Evolutionary conservation across 2,797 vertebrate genomes (phyloP).

Genomic region (Caiman crocodilus): DNA sequence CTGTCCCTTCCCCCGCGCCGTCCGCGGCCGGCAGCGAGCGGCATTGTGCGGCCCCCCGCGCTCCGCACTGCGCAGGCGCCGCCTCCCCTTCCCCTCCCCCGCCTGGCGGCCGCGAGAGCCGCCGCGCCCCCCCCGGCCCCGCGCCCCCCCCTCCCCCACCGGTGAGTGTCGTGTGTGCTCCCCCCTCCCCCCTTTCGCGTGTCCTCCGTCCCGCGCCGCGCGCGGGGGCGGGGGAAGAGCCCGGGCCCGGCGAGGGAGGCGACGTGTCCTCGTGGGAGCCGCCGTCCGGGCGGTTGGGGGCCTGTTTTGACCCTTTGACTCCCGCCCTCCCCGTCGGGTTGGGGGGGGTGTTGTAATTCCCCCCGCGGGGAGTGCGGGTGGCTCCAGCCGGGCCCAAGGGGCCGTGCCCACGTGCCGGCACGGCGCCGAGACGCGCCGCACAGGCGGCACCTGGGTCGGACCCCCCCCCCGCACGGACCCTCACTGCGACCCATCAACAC

Average conservation of each 20-base stretch:
- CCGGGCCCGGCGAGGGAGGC: background rate
- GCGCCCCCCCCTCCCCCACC: background rate
- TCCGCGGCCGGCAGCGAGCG: constrained; percentile 60
- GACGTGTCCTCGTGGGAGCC: background rate
- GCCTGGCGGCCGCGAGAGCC: constrained; percentile 26
- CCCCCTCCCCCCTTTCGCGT: background rate
- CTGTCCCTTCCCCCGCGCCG: constrained; percentile 40
- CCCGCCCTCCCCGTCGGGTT: too few relatives aligned
- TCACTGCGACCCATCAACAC: background rate
- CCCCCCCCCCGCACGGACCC: rapidly evolving
- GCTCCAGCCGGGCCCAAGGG: too few relatives aligned
- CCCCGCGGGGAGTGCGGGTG: background rate
- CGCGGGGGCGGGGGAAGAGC: background rate
- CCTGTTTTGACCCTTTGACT: background rate
- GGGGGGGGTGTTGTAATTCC: background rate
- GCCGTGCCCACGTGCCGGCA: too few relatives aligned
- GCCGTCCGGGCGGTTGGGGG: too few relatives aligned
- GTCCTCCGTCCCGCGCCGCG: background rate
- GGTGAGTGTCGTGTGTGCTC: background rate
- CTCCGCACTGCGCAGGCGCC: constrained; percentile 51
- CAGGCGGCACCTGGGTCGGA: too few relatives aligned
- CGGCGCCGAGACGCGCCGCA: too few relatives aligned
- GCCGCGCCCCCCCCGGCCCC: background rate
- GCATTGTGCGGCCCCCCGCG: constrained; percentile 61
- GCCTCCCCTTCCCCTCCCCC: constrained; percentile 15